Conservation (phyloP, 2,888 invertebrate species). For the Celastrina argiolus region DNA sequence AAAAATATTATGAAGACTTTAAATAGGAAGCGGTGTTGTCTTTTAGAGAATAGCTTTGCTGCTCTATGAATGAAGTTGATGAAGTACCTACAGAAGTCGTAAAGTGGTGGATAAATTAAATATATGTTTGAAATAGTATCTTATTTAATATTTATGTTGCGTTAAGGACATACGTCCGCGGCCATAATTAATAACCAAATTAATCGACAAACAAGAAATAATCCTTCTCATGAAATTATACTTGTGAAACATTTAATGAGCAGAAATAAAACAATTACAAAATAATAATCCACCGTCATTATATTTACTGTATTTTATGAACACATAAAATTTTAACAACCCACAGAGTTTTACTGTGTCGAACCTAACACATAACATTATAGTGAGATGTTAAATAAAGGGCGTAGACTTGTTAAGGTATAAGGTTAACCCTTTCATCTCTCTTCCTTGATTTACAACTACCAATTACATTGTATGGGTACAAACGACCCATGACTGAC, state of each 20-base stretch:
- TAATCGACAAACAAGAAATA: too few species aligned
- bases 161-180: too few species aligned
- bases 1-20: too few species aligned
- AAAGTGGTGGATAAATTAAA: too few species aligned
- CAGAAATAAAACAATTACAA: not conserved
- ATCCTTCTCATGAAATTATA: not conserved
- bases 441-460: conserved; percentile 63
- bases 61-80: too few species aligned
- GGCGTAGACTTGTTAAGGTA: conserved; percentile 38
- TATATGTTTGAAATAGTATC: too few species aligned
- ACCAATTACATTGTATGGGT: conserved; percentile 48
- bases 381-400: conserved; percentile 13
- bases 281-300: not conserved
- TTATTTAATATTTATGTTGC: too few species aligned
- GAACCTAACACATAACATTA: conserved; percentile 13
- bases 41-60: too few species aligned
- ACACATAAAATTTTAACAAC: not conserved
- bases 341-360: not conserved
- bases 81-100: too few species aligned
- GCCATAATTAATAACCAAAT: too few species aligned
- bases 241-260: not conserved
- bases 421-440: conserved; percentile 64
- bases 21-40: too few species aligned
- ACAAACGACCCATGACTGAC: conserved; percentile 32
- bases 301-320: not conserved